Conservation (phyloP, 1,140 invertebrate genomes). For the Dufourea novaeangliae region DNA sequence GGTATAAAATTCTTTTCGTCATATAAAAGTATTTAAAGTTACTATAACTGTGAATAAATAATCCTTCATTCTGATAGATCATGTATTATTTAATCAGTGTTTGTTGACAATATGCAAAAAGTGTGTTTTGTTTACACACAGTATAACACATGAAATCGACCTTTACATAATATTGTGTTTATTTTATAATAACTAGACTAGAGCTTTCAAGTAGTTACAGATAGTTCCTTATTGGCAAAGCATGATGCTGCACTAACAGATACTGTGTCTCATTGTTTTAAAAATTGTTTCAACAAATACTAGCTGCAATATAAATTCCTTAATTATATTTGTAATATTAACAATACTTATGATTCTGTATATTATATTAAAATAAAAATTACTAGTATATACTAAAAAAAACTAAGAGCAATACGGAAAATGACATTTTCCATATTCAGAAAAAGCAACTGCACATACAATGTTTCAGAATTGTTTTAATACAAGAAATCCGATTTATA, state of each 20-base stretch:
- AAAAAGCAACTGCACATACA: neutral
- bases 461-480: neutral
- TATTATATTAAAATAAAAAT: neutral
- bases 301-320: slow-evolving; percentile 5
- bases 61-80: neutral
- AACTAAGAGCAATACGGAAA: neutral
- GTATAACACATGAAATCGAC: neutral
- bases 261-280: neutral
- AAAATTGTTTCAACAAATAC: slow-evolving; percentile 10
- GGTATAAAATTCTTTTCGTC: neutral
- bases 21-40: neutral
- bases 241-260: slow-evolving; percentile 10
- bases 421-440: neutral
- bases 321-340: slow-evolving; percentile 1
- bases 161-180: slow-evolving; percentile 12
- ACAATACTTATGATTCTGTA: slow-evolving; percentile 36
- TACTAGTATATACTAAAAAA: neutral
- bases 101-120: slow-evolving; percentile 39
- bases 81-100: slow-evolving; percentile 22
- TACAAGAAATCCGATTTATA: neutral
- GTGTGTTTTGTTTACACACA: slow-evolving; percentile 13
- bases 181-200: slow-evolving; percentile 2
- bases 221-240: neutral
- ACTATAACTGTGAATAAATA: neutral
- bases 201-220: slow-evolving; percentile 4